Evolutionary conservation across 2,797 vertebrate species (phyloP).

Genomic region (Apodemus agrarius): DNA sequence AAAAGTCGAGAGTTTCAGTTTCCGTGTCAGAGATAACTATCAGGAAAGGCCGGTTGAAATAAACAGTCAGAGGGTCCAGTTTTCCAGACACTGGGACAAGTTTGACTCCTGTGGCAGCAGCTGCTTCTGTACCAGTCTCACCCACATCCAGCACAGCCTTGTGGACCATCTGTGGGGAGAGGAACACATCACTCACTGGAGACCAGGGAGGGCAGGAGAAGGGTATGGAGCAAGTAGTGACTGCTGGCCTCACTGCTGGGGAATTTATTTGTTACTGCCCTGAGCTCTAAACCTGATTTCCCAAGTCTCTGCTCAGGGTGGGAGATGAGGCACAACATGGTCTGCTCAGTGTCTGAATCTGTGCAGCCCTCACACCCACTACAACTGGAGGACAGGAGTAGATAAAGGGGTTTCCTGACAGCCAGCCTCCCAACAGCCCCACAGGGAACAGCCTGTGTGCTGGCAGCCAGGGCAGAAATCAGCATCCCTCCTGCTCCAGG

Average conservation of each 20-base stretch:
- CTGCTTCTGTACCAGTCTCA: conserved; percentile 91
- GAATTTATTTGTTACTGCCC: rapidly evolving
- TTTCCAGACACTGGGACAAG: conserved; percentile 67
- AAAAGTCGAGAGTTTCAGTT: background rate
- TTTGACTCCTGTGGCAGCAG: conserved; percentile 87
- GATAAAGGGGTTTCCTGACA: rapidly evolving
- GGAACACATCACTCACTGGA: rapidly evolving
- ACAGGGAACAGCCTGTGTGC: rapidly evolving
- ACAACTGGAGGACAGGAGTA: rapidly evolving
- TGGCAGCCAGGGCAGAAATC: rapidly evolving
- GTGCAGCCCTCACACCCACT: no score
- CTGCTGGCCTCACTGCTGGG: rapidly evolving
- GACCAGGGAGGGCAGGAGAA: rapidly evolving
- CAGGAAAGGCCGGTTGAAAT: conserved; percentile 51
- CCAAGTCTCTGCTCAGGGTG: no score
- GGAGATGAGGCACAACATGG: no score
- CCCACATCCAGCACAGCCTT: conserved; percentile 92
- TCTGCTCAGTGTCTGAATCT: no score
- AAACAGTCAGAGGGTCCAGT: conserved; percentile 77
- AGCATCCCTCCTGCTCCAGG: background rate
- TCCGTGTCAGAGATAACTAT: rapidly evolving
- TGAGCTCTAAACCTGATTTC: rapidly evolving
- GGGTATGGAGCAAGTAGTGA: background rate
- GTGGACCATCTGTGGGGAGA: conserved; percentile 90
- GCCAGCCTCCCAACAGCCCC: rapidly evolving